Conservation (phyloP, 2,888 invertebrate species). For the Sesamia inferens region DNA sequence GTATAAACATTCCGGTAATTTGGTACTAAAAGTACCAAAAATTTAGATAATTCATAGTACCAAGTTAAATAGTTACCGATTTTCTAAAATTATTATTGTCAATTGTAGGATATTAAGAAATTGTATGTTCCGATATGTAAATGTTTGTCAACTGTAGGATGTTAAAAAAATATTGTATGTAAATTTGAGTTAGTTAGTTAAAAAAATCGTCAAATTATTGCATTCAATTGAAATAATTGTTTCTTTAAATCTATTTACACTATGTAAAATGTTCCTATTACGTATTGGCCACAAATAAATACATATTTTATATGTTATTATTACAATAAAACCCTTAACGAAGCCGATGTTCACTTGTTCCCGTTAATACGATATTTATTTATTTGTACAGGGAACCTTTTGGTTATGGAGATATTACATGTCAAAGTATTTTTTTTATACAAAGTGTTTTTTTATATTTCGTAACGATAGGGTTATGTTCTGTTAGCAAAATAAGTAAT, state of each 20-base stretch:
- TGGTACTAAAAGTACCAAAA: conserved; percentile 53
- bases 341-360: background rate
- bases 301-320: conserved; percentile 5
- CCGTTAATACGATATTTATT: background rate
- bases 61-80: conserved; percentile 29
- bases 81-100: background rate
- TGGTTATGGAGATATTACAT: background rate
- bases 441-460: no score
- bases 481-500: no score
- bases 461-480: no score
- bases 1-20: conserved; percentile 56
- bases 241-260: conserved; percentile 2
- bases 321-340: background rate
- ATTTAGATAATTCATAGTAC: conserved; percentile 18
- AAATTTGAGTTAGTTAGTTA: no score
- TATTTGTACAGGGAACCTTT: background rate
- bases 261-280: conserved; percentile 15
- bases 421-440: background rate
- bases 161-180: background rate
- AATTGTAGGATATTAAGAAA: background rate
- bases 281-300: background rate
- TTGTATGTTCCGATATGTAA: background rate
- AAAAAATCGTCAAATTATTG: background rate
- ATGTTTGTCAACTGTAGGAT: no score
- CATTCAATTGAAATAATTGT: background rate